Evolutionary conservation across 2,888 invertebrate genomes (phyloP), one percentile per base, ranked within the genome.

Genomic region (Ceramica pisi): DNA sequence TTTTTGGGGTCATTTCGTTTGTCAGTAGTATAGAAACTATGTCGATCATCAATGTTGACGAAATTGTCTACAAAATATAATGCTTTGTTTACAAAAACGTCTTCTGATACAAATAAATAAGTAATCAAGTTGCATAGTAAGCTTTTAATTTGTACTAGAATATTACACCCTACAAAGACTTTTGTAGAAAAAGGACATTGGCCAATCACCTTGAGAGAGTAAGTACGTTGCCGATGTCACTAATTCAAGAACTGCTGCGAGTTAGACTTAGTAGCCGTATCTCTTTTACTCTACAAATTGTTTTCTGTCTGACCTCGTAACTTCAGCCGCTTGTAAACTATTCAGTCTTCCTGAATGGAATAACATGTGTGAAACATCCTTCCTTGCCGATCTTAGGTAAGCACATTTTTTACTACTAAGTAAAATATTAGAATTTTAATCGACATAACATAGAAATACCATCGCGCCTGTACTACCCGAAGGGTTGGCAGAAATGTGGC

Each of bases 221-320:
- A 53, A 14, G 8, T 31, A 31, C 6, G 12, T 31, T 31, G n/a
- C n/a, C n/a, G n/a, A n/a, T n/a, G 19, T 77, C 38, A 77, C n/a
- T 77, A 59, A 73, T 68, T 77, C 69, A 77, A 4, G 53, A 38
- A 38, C 16, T 31, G 16, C 56, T 51, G 14, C 35, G 51, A 51
- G 46, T 14, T 23, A 59, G 57, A 14, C 50, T n/a, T n/a, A 14
- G 35, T 26, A n/a, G 9, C 0, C 14, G n/a, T 46, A 60, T 16
- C 8, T 41, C n/a, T 53, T 51, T 44, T 46, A 67, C 44, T 57
- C 35, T 21, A 53, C 51, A 77, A 68, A 73, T 69, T 51, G 72
- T 65, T 75, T 35, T 31, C 38, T 16, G 21, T 46, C 68, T 53
- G 77, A n/a, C 23, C 12, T 77, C 68, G 68, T 53, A 77, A 68